phyloP scores from a whole-genome alignment of 2,113 vertebrate genomes.

The Etheostoma spectabile region DNA sequence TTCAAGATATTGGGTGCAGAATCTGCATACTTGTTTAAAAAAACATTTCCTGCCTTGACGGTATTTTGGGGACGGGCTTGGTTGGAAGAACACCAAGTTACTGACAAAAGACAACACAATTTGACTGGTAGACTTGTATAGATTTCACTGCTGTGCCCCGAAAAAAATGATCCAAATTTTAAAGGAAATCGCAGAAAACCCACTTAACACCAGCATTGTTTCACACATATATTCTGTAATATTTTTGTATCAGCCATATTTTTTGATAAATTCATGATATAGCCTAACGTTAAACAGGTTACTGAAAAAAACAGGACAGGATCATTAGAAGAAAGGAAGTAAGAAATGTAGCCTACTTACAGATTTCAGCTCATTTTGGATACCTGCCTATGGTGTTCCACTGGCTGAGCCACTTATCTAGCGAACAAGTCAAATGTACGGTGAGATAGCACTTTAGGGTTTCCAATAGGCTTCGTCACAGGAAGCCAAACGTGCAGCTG shows the following conservation, averaged over 20 bases:
- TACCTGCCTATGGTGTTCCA: background rate
- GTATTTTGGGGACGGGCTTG: slow-evolving; percentile 16
- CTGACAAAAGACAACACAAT: background rate
- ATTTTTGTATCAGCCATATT: background rate
- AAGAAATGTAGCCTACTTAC: background rate
- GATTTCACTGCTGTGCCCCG: background rate
- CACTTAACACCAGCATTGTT: background rate
- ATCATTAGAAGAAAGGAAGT: background rate
- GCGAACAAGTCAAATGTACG: background rate
- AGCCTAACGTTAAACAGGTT: background rate
- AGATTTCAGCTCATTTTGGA: background rate
- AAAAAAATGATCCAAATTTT: too few relatives aligned
- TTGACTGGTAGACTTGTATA: background rate
- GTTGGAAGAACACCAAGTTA: slow-evolving; percentile 12
- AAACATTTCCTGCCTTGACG: slow-evolving; percentile 16
- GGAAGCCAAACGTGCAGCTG: too few relatives aligned
- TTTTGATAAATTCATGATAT: background rate
- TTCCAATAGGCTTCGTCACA: too few relatives aligned
- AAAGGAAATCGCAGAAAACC: background rate
- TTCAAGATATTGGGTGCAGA: background rate
- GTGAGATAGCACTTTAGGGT: background rate
- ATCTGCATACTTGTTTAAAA: slow-evolving; percentile 3
- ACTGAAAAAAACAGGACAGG: background rate
- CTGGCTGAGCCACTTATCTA: background rate
- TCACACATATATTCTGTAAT: background rate